These are phyloP conservation scores for Lasioglossum albipes DNA, from an alignment of 1,140 invertebrate genomes.

Conservation along the genomic window DNA sequence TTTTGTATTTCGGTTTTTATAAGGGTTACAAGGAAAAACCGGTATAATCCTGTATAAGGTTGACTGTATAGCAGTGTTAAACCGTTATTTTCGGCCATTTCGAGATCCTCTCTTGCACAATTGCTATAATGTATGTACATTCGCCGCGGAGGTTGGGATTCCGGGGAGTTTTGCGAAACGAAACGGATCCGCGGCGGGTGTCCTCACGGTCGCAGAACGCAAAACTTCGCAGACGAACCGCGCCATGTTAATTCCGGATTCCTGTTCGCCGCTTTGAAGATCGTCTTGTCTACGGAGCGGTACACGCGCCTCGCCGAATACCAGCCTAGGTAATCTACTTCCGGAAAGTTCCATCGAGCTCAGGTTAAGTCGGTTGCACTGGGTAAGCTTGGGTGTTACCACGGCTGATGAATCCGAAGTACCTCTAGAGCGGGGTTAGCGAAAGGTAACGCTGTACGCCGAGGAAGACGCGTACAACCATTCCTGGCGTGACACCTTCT, in stretches of 20 bases:
- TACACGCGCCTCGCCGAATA: constrained; percentile 36
- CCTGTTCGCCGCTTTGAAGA: constrained; percentile 41
- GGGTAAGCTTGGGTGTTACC: constrained; percentile 60
- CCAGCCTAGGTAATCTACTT: constrained; percentile 57
- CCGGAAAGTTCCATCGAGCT: constrained; percentile 52
- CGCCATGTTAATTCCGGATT: constrained; percentile 52
- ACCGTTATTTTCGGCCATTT: too few species aligned
- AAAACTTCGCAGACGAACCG: constrained; percentile 41
- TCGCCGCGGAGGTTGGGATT: background rate
- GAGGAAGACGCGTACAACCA: background rate
- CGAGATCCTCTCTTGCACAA: too few species aligned
- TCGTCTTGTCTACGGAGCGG: constrained; percentile 35
- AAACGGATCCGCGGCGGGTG: background rate
- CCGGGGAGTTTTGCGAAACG: background rate
- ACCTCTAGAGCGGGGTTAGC: constrained; percentile 44
- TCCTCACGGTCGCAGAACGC: background rate
- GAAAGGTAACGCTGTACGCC: constrained; percentile 39
- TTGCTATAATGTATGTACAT: background rate
- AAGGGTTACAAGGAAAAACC: too few species aligned
- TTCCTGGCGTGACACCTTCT: background rate
- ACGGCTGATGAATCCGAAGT: constrained; percentile 55
- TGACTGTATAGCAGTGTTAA: too few species aligned
- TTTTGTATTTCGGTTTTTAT: too few species aligned
- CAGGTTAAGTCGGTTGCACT: constrained; percentile 55
- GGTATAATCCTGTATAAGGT: too few species aligned